phyloP scores from a whole-genome alignment of 2,888 invertebrate species.

The Byasa hedistus region DNA sequence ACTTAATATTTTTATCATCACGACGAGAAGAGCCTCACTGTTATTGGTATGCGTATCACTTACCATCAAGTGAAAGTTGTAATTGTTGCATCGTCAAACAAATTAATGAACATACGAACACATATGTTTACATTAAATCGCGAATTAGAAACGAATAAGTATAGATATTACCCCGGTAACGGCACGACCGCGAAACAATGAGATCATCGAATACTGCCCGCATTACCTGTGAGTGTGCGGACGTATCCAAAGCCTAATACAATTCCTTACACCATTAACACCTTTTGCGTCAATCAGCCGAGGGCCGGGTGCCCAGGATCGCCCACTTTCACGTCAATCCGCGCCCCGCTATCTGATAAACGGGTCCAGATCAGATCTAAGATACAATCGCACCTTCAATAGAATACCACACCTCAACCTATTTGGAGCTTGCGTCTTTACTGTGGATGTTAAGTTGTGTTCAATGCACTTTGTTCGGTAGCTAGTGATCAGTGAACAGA shows the following conservation, averaged over 20 bases:
- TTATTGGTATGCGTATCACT: too few species aligned
- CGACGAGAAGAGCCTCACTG: too few species aligned
- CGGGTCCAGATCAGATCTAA: slow-evolving; percentile 30
- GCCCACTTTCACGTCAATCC: slow-evolving; percentile 60
- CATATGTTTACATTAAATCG: too few species aligned
- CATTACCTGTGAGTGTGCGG: slow-evolving; percentile 19
- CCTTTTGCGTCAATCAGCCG: slow-evolving; percentile 52
- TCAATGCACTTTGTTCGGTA: too few species aligned
- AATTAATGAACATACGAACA: too few species aligned
- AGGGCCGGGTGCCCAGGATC: slow-evolving; percentile 41
- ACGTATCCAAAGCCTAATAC: slow-evolving; percentile 24
- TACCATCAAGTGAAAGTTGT: too few species aligned
- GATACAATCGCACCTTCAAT: slow-evolving; percentile 38
- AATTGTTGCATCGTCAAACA: too few species aligned
- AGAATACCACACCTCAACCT: slow-evolving; percentile 33
- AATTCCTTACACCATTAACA: slow-evolving; percentile 50
- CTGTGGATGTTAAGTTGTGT: too few species aligned
- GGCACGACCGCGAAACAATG: slow-evolving; percentile 6
- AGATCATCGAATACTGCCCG: not conserved
- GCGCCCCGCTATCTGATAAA: slow-evolving; percentile 33
- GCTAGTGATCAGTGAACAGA: too few species aligned
- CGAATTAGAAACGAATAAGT: too few species aligned
- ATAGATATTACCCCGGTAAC: too few species aligned
- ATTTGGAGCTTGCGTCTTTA: slow-evolving; percentile 1
- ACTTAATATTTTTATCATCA: too few species aligned